phyloP scores from a whole-genome alignment of 2,888 invertebrate species.

The Macropis europaea region DNA sequence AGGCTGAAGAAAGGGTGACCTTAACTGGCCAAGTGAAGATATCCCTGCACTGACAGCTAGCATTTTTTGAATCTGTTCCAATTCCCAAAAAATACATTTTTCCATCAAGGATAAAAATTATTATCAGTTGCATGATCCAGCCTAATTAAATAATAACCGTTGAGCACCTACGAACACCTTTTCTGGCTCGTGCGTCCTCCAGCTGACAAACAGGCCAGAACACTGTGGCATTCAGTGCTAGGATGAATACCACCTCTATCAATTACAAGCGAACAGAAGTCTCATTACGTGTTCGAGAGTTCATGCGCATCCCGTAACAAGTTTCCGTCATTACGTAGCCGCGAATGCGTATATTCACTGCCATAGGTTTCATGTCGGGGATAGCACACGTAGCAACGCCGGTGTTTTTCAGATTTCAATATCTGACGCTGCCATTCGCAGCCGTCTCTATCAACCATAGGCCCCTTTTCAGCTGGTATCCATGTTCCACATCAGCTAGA shows the following conservation, averaged over 20 bases:
- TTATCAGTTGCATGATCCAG: no score
- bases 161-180: no score
- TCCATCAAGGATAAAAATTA: no score
- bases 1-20: no score
- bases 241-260: slow-evolving; percentile 12
- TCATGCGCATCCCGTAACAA: slow-evolving; percentile 42
- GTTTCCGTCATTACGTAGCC: slow-evolving; percentile 60
- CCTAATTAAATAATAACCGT: no score
- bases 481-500: neutral
- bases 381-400: slow-evolving; percentile 12
- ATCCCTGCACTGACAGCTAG: no score
- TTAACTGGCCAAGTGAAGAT: no score
- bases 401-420: slow-evolving; percentile 8
- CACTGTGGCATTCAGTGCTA: neutral
- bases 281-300: slow-evolving; percentile 26
- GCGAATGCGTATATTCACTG: slow-evolving; percentile 30
- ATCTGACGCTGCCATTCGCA: neutral
- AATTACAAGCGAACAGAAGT: slow-evolving; percentile 20
- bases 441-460: neutral
- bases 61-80: no score
- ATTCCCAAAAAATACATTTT: no score
- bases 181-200: no score
- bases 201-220: neutral
- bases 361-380: slow-evolving; percentile 10
- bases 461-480: neutral